These are phyloP conservation scores for Campoplex capitator DNA, from an alignment of 2,888 invertebrate species.

Conservation along the genomic window DNA sequence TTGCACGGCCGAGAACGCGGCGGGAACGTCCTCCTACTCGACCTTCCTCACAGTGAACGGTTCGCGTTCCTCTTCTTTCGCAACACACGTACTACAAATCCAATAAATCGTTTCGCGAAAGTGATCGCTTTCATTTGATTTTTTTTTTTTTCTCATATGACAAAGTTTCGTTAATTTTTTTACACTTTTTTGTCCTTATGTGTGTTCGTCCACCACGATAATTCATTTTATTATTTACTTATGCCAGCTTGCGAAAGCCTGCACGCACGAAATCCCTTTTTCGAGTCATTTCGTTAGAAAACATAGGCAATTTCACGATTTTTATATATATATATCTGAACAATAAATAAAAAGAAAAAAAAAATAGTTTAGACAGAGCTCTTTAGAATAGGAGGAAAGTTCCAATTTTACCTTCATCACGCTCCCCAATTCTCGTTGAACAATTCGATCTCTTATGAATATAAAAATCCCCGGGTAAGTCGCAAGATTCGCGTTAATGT, in stretches of 20 bases:
- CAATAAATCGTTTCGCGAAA: constrained; percentile 54
- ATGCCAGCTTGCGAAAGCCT: constrained; percentile 56
- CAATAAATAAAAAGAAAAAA: neutral
- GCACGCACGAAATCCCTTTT: constrained; percentile 61
- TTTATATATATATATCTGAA: neutral
- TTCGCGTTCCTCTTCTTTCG: constrained; percentile 77
- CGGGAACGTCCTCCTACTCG: constrained; percentile 83
- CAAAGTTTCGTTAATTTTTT: neutral
- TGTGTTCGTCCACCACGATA: constrained; percentile 20
- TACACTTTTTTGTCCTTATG: constrained; percentile 27
- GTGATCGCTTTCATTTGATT: constrained; percentile 47
- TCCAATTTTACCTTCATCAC: constrained; percentile 34
- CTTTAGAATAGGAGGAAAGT: constrained; percentile 38
- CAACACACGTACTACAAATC: constrained; percentile 25
- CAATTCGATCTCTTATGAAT: neutral
- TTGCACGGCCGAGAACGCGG: constrained; percentile 85
- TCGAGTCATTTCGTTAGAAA: constrained; percentile 41
- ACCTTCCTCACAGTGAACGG: constrained; percentile 85
- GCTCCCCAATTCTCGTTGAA: neutral
- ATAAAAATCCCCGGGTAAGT: neutral
- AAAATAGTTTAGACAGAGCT: constrained; percentile 9
- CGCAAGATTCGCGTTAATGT: neutral
- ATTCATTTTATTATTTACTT: constrained; percentile 9
- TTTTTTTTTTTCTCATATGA: neutral
- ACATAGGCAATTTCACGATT: neutral